phyloP scores from a whole-genome alignment of 2,888 invertebrate genomes.

The Drosophila bunnanda region DNA sequence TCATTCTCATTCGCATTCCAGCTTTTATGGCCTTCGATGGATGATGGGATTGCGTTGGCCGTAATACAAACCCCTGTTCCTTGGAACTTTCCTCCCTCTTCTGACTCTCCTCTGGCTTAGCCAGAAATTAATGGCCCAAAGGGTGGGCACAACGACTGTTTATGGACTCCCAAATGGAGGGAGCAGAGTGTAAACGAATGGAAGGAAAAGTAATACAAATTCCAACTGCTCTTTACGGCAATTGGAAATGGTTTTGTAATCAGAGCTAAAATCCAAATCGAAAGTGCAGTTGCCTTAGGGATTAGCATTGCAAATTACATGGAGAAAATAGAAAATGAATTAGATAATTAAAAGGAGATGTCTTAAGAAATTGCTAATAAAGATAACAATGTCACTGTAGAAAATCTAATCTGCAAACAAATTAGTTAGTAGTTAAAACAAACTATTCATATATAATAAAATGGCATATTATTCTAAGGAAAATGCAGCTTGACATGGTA shows the following conservation, averaged over 20 bases:
- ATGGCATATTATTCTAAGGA: background rate
- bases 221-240: conserved; percentile 33
- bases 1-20: conserved; percentile 32
- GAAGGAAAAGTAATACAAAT: conserved; percentile 40
- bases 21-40: conserved; percentile 45
- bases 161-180: conserved; percentile 39
- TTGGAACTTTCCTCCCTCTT: background rate
- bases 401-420: background rate
- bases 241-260: conserved; percentile 42
- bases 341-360: conserved; percentile 35
- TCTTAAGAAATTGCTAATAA: background rate
- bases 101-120: conserved; percentile 15
- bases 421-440: background rate
- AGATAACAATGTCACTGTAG: background rate
- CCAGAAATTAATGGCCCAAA: conserved; percentile 62
- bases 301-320: conserved; percentile 44
- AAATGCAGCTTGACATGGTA: background rate
- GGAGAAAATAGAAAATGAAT: conserved; percentile 28
- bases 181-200: conserved; percentile 45
- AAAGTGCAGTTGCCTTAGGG: conserved; percentile 19
- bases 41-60: conserved; percentile 23
- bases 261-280: conserved; percentile 25
- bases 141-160: conserved; percentile 17
- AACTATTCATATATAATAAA: background rate
- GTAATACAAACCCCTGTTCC: background rate